Conservation (phyloP, 2,888 invertebrate genomes). For the Heterodera filipjevi region DNA sequence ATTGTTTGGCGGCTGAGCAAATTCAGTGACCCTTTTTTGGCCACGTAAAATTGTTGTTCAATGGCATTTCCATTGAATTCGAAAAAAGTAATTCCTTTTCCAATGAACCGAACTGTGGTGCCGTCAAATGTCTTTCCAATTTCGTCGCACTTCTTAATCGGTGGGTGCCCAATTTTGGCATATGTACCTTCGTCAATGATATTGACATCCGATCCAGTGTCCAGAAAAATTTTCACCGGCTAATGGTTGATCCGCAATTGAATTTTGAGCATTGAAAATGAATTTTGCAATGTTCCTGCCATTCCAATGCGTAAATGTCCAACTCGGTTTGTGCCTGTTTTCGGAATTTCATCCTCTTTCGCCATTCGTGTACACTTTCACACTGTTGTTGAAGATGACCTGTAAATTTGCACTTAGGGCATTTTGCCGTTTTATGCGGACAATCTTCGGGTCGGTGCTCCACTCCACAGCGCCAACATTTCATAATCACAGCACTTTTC, state of each 20-base stretch:
- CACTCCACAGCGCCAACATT: not conserved
- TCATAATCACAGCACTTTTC: not conserved
- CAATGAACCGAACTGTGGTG: not conserved
- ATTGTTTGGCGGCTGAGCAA: not conserved
- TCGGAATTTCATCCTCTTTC: not conserved
- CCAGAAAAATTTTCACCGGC: not conserved
- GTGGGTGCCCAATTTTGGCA: not conserved
- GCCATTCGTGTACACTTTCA: not conserved
- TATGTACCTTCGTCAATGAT: not conserved
- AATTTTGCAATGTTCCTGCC: not conserved
- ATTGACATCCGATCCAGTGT: not conserved
- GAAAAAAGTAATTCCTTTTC: not conserved
- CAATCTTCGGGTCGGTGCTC: not conserved
- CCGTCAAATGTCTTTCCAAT: not conserved
- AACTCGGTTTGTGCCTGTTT: not conserved
- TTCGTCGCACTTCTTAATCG: not conserved
- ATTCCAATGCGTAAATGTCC: not conserved
- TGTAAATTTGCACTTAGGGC: not conserved
- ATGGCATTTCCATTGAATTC: not conserved
- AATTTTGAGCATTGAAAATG: not conserved
- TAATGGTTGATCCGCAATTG: not conserved
- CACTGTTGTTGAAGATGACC: not conserved
- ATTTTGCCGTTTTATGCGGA: not conserved
- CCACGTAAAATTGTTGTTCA: constrained; percentile 5
- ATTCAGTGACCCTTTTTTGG: constrained; percentile 7